A percentile compares a stretch with the other conserved stretches of the same genome.
phyloP scores from a whole-genome alignment of 2,113 vertebrate genomes.

The Myrmophylax atrothorax region DNA sequence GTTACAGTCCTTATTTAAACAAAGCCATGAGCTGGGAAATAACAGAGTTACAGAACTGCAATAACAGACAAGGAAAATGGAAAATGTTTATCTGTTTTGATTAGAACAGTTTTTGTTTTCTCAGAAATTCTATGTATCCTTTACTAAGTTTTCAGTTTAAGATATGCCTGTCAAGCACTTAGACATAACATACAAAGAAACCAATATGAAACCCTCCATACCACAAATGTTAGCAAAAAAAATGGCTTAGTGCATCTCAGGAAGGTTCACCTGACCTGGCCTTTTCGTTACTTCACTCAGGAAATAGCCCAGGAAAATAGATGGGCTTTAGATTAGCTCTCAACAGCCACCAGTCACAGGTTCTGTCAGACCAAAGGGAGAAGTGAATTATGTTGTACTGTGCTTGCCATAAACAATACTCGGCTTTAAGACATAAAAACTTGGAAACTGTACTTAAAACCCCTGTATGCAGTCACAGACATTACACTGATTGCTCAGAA shows the following conservation, averaged over 20 bases:
- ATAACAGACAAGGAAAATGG: neutral
- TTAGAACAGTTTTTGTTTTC: neutral
- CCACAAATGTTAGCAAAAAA: neutral
- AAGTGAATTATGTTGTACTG: neutral
- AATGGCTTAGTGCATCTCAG: neutral
- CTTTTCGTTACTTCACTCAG: neutral
- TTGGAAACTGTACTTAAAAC: neutral
- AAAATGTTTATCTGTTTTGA: neutral
- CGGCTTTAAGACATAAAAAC: neutral
- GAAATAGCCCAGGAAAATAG: neutral
- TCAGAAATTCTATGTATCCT: neutral
- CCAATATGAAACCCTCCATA: neutral
- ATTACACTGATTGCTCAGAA: neutral
- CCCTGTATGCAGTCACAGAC: neutral
- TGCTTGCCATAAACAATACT: neutral
- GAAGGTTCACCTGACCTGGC: neutral
- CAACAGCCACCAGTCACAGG: neutral
- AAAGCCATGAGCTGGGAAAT: neutral
- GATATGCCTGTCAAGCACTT: neutral
- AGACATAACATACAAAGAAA: neutral
- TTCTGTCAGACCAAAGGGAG: neutral
- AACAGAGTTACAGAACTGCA: neutral
- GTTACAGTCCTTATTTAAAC: neutral
- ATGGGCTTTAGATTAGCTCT: neutral
- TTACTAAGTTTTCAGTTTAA: neutral